A percentile compares a stretch with the other conserved stretches of the same genome.
phyloP scores from a whole-genome alignment of 2,797 vertebrate genomes.

The Emydoidea blandingii region DNA sequence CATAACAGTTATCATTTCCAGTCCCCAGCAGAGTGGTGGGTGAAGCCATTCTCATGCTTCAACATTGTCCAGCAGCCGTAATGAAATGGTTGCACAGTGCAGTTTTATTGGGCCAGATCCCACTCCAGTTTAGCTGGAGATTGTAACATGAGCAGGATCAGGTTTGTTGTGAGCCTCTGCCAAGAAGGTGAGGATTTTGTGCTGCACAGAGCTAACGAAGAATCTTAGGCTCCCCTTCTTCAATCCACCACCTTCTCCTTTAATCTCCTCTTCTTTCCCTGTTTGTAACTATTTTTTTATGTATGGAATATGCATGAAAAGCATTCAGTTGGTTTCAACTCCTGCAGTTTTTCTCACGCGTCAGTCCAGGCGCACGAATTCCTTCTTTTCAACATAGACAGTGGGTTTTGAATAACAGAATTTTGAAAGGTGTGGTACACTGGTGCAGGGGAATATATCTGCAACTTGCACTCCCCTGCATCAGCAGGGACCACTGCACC shows the following conservation, averaged over 20 bases:
- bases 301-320: background rate
- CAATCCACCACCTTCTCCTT: background rate
- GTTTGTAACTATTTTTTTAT: background rate
- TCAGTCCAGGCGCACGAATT: background rate
- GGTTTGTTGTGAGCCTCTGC: background rate
- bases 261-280: background rate
- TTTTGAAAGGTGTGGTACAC: background rate
- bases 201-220: background rate
- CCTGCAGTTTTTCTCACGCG: background rate
- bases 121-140: background rate
- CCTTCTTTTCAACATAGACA: background rate
- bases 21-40: accelerated
- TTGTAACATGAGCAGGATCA: background rate
- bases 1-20: background rate
- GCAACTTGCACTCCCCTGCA: background rate
- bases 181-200: background rate
- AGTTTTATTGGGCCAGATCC: background rate
- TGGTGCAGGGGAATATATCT: background rate
- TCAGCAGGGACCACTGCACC: background rate
- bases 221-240: background rate
- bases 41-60: background rate
- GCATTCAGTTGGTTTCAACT: background rate
- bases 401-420: background rate
- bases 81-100: background rate
- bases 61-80: accelerated